Conservation (phyloP, 2,888 invertebrate species). For the Desoria tigrina region DNA sequence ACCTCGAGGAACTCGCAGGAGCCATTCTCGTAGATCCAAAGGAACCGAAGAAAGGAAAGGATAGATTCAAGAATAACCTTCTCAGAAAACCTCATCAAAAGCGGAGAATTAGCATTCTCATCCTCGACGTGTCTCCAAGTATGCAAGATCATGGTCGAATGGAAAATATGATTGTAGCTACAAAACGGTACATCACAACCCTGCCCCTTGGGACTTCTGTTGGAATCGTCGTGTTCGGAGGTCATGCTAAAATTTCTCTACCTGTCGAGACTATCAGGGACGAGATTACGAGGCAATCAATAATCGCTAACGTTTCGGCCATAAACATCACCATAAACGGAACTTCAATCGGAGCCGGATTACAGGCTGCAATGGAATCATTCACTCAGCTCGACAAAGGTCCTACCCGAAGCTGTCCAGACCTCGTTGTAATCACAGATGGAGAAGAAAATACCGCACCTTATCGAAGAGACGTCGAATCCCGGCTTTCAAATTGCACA, state of each 20-base stretch:
- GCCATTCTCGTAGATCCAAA: not conserved
- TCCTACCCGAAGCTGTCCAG: slow-evolving; percentile 9
- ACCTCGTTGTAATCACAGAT: slow-evolving; percentile 16
- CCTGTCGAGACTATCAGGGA: no score
- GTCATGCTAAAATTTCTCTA: not conserved
- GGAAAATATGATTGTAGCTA: not conserved
- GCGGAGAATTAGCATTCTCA: not conserved
- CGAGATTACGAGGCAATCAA: not conserved
- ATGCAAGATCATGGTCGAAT: not conserved
- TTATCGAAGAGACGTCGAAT: not conserved
- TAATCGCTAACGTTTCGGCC: not conserved
- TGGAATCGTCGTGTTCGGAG: slow-evolving; percentile 16
- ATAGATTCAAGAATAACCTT: not conserved
- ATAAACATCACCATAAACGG: not conserved
- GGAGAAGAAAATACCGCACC: slow-evolving; percentile 15
- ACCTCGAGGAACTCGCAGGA: not conserved
- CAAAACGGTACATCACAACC: not conserved
- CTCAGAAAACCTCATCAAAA: not conserved
- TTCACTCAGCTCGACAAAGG: no score
- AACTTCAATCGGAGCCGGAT: slow-evolving; percentile 16
- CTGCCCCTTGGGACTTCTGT: not conserved
- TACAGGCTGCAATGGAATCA: not conserved
- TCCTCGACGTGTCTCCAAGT: not conserved
- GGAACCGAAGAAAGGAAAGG: not conserved
- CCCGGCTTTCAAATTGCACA: slow-evolving; percentile 3